These are phyloP conservation scores for Euspilapteryx auroguttella DNA, from an alignment of 2,888 invertebrate genomes.

Conservation along the genomic window DNA sequence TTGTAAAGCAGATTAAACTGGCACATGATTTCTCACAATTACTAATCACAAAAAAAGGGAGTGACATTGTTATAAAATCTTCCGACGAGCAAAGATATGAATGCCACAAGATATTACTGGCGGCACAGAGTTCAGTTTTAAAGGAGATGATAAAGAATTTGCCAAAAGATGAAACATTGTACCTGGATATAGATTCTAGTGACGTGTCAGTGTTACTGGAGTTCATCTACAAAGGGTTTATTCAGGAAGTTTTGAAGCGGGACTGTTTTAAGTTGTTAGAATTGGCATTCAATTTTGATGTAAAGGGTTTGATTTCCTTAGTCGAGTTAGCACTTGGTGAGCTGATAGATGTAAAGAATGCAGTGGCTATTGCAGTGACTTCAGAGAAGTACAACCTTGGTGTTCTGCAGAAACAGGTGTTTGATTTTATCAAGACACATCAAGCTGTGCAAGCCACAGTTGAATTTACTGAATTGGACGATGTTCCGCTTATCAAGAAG, in stretches of 20 bases:
- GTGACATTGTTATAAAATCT: conserved; percentile 28
- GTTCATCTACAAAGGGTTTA: conserved; percentile 32
- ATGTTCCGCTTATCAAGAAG: conserved; percentile 30
- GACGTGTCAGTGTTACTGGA: conserved; percentile 29
- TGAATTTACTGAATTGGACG: conserved; percentile 28
- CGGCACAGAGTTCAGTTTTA: conserved; percentile 28
- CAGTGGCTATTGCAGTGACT: conserved; percentile 25
- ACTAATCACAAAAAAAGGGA: conserved; percentile 17
- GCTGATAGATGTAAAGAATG: conserved; percentile 28
- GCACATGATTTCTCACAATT: conserved; percentile 21
- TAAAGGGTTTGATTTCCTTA: conserved; percentile 19
- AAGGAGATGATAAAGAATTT: conserved; percentile 19
- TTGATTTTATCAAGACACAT: conserved; percentile 26
- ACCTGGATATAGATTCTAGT: conserved; percentile 16
- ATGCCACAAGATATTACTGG: conserved; percentile 29
- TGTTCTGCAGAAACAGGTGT: conserved; percentile 19
- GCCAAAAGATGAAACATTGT: conserved; percentile 11
- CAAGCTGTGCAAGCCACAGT: conserved; percentile 25
- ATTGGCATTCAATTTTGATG: conserved; percentile 23
- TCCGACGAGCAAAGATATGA: conserved; percentile 18
- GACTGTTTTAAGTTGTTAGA: conserved; percentile 23
- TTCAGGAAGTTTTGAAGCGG: conserved; percentile 21
- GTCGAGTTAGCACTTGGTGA: conserved; percentile 19
- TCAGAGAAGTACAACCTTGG: conserved; percentile 28
- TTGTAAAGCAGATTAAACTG: conserved; percentile 24